Evolutionary conservation across 2,113 vertebrate species (phyloP).

Genomic region (Hipposideros armiger): DNA sequence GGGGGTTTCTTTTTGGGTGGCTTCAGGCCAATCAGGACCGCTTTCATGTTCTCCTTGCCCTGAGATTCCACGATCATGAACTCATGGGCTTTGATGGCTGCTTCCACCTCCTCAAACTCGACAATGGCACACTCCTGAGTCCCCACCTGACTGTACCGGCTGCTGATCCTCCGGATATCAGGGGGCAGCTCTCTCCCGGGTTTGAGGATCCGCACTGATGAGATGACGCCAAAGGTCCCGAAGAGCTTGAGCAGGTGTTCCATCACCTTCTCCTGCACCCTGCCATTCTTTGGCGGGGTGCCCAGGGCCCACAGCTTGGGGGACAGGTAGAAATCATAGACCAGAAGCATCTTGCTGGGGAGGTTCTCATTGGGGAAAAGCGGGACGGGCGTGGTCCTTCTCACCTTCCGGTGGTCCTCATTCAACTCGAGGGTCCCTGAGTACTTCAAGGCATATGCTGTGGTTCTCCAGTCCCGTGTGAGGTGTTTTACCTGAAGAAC

Average conservation of each 20-base stretch:
- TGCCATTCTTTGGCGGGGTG: constrained; percentile 85
- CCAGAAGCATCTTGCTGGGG: constrained; percentile 96
- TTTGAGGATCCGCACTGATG: constrained; percentile 95
- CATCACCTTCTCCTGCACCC: constrained; percentile 94
- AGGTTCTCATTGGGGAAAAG: constrained; percentile 96
- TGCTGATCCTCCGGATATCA: constrained; percentile 94
- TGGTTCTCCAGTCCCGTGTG: constrained; percentile 98
- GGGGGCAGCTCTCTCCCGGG: constrained; percentile 95
- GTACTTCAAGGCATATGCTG: constrained; percentile 94
- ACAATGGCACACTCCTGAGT: constrained; percentile 95
- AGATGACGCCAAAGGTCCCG: constrained; percentile 93
- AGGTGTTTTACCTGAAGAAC: constrained; percentile 95
- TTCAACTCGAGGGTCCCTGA: constrained; percentile 94
- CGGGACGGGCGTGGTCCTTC: constrained; percentile 92
- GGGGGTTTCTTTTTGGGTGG: constrained; percentile 96
- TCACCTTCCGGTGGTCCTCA: constrained; percentile 94
- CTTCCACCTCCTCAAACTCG: constrained; percentile 98
- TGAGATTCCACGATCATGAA: constrained; percentile 88
- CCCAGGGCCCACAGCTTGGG: constrained; percentile 88
- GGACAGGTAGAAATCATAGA: constrained; percentile 93
- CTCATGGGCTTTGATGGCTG: constrained; percentile 94
- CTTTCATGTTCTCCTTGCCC: constrained; percentile 89
- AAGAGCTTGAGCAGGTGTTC: constrained; percentile 97
- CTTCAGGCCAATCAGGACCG: constrained; percentile 95
- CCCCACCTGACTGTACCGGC: constrained; percentile 93